Evolutionary conservation across 2,797 vertebrate genomes (phyloP), one percentile per base, ranked within the genome.

Genomic region (Phataginus tetradactyla): DNA sequence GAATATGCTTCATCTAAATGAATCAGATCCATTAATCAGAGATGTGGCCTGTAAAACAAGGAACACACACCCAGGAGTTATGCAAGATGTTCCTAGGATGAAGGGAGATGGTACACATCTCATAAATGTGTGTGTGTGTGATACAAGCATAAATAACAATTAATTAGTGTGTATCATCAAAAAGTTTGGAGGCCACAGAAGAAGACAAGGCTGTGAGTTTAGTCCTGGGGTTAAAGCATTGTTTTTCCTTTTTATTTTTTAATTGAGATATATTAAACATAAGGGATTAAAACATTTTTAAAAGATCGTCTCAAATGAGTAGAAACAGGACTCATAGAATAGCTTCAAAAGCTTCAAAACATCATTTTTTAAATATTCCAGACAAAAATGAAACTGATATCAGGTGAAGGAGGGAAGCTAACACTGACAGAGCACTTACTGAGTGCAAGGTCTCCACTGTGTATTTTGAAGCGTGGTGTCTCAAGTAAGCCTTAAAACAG

Each of bases 181-280:
- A 91, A 77, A 32, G 37, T 78, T 88, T 95, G 34, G 25, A 89
- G 39, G 71, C 32, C 45, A 86, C n/a, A 49, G 32, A 95, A 92
- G 27, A 84, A 85, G 12, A 59, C 23, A 78, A 84, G 23, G 23
- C 42, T 74, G 15, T 92, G 68, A 20, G n/a, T 88, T 89, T 37
- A 75, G 17, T 71, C 18, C 23, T 63, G 14, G 34, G 14, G 45
- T 11, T 45, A 45, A 45, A 45, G 45, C 45, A 45, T 45, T 45
- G 45, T 45, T 45, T 45, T 45, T 45, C 45, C 10, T 45, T 45
- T 45, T 45, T 12, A 45, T 34, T 57, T 84, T 83, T 84, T 53
- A 77, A 53, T 34, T 68, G n/a, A 53, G 51, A 34, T 23, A 77
- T 53, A 34, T 51, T 34, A 32, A 77, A 34, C 32, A 53, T 34